These are phyloP conservation scores for Drosophila anceps DNA, from an alignment of 2,888 invertebrate species.

Conservation along the genomic window DNA sequence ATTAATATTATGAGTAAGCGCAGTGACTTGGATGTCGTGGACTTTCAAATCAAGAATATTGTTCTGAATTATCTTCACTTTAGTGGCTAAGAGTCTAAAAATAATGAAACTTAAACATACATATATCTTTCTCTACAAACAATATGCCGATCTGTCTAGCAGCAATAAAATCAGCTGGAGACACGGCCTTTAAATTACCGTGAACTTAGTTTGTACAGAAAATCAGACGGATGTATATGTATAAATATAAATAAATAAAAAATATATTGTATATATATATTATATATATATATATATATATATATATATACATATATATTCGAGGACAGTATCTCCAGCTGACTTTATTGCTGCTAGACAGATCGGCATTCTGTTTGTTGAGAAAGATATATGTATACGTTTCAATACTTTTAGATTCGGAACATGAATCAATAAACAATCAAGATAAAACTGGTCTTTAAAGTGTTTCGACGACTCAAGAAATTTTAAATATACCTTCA, in stretches of 20 bases:
- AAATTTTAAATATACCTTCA: neutral
- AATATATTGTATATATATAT: too few species aligned
- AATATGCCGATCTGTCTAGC: neutral
- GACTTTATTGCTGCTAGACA: neutral
- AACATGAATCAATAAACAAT: neutral
- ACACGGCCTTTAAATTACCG: neutral
- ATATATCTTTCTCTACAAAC: neutral
- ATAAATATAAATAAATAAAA: too few species aligned
- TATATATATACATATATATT: too few species aligned
- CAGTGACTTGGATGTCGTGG: too few species aligned
- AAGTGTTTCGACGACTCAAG: neutral
- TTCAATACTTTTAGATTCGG: neutral
- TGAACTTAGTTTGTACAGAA: neutral
- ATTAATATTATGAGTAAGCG: neutral
- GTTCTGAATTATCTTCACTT: neutral
- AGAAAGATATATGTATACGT: neutral
- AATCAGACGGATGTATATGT: neutral
- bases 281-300: too few species aligned
- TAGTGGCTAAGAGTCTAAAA: neutral
- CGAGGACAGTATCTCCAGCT: too few species aligned
- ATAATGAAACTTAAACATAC: neutral
- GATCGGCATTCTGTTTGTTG: neutral
- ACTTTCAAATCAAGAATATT: neutral
- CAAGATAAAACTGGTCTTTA: neutral
- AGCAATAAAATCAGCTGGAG: neutral